Percentiles rank a stretch among this genome's conserved stretches.
phyloP scores from a whole-genome alignment of 2,113 vertebrate species.

The Saccopteryx leptura region DNA sequence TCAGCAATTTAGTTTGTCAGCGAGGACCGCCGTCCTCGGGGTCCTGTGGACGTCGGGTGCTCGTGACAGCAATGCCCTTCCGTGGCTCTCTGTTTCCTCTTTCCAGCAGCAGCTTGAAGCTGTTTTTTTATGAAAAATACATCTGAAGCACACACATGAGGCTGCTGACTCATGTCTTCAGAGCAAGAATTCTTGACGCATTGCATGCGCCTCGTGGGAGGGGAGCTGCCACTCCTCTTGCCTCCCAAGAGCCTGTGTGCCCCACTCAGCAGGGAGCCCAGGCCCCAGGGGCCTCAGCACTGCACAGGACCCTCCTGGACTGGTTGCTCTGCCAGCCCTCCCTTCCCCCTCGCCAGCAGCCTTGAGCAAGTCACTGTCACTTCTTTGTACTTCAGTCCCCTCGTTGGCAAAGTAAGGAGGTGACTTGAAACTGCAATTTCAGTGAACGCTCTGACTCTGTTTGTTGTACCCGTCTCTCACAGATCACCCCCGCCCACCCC shows the following conservation, averaged over 20 bases:
- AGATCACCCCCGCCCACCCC: background rate
- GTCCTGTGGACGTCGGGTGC: background rate
- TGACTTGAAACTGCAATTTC: background rate
- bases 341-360: background rate
- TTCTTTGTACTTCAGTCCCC: background rate
- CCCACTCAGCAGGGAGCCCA: background rate
- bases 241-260: background rate
- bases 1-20: background rate
- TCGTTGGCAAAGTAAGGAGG: background rate
- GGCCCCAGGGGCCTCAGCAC: background rate
- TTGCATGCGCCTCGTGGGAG: background rate
- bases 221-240: background rate
- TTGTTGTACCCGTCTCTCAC: background rate
- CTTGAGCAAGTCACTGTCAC: background rate
- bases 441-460: background rate
- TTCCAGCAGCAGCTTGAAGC: background rate
- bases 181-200: background rate
- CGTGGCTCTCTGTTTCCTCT: conserved; percentile 29
- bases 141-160: conserved; percentile 20
- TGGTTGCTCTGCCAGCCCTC: background rate
- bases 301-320: background rate
- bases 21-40: background rate
- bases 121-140: conserved; percentile 27
- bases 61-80: background rate
- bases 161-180: conserved; percentile 49